phyloP scores from a whole-genome alignment of 2,113 vertebrate species.

The Phylloscopus trochilus region DNA sequence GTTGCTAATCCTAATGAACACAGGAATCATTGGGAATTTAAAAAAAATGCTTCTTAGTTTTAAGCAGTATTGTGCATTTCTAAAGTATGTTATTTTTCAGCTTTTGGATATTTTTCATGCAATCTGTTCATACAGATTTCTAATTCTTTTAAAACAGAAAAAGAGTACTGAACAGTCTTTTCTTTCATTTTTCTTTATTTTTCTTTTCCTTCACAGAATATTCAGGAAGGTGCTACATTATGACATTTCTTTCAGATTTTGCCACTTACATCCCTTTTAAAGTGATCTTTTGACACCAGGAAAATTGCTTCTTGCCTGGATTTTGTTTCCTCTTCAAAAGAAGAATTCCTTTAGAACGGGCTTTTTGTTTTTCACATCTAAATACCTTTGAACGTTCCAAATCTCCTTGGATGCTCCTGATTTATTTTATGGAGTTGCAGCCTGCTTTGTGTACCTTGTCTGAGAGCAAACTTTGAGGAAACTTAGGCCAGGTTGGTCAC shows the following conservation, averaged over 20 bases:
- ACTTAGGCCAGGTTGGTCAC: neutral
- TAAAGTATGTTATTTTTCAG: neutral
- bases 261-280: neutral
- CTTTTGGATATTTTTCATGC: neutral
- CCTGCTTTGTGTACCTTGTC: neutral
- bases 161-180: neutral
- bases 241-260: neutral
- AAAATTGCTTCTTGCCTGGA: neutral
- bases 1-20: neutral
- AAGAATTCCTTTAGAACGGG: neutral
- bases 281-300: neutral
- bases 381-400: neutral
- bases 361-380: neutral
- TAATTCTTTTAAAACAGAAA: neutral
- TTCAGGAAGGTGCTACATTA: neutral
- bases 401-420: neutral
- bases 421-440: neutral
- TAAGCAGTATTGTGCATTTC: neutral
- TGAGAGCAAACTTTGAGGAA: neutral
- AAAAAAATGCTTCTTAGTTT: neutral
- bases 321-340: neutral
- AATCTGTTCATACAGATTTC: neutral
- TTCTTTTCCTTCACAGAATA: neutral
- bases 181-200: neutral
- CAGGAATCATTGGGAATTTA: rapidly evolving